Evolutionary conservation across 2,113 vertebrate genomes (phyloP), one percentile per base, ranked within the genome.

Genomic region (Nesoenas mayeri): DNA sequence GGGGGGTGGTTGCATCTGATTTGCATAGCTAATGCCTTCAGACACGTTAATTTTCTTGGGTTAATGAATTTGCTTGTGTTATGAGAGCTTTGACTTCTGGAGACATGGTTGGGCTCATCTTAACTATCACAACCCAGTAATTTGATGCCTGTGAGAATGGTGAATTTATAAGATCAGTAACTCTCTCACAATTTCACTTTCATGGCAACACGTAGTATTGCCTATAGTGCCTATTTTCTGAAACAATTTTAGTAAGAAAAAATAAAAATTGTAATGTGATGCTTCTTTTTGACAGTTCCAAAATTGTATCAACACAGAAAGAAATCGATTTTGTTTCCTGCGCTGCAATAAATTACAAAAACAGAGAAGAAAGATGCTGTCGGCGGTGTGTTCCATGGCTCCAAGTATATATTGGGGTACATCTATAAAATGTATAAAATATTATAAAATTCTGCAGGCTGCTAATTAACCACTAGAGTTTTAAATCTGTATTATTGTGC

Each of bases 311-410:
- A 91, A 34, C 40, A 50, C 21, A 64, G 56, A 72, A 74, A 85
- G 10, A 79, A 94, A 90, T 84, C 1, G 1, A 3, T 81, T 89
- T 94, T 79, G 31, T 42, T 94, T 82, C 44, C 73, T n/a, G 40
- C n/a, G 6, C 19, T 69, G 11, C 40, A 95, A 96, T 96, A 96
- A 96, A 96, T 25, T 32, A 38, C n/a, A 77, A 34, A 58, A 73
- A 51, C 28, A 24, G 6, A n/a, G 57, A 53, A 91, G 24, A 80
- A 72, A 65, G 47, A 7, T 22, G 17, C 60, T 77, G n/a, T 60
- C 66, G 75, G 44, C 6, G 5, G 4, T 78, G 32, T 78, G 36
- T 93, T 96, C 71, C 25, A 2, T 65, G 62, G 9, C 38, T 81
- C 42, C 66, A 60, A 74, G 54, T 31, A 15, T 53, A 16, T 73